These are phyloP conservation scores for Archegozetes longisetosus DNA, from an alignment of 1,140 invertebrate species.

Conservation along the genomic window DNA sequence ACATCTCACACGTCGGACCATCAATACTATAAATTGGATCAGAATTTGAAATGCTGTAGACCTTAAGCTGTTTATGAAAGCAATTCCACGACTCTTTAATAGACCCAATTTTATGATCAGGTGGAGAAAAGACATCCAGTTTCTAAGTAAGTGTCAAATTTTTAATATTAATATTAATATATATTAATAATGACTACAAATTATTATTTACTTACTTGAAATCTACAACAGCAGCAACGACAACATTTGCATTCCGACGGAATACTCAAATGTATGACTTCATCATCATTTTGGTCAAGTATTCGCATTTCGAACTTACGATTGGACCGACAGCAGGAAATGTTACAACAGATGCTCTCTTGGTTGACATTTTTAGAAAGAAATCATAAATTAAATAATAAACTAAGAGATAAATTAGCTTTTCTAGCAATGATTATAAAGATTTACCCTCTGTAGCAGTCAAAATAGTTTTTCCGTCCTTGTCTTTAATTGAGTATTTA, in stretches of 20 bases:
- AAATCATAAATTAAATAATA: too few species aligned
- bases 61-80: background rate
- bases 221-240: background rate
- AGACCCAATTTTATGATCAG: background rate
- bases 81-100: background rate
- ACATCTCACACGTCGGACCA: background rate
- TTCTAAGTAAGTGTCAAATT: background rate
- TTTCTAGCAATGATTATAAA: too few species aligned
- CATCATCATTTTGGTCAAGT: background rate
- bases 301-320: background rate
- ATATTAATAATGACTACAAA: too few species aligned
- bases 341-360: background rate
- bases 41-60: background rate
- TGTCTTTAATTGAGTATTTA: background rate
- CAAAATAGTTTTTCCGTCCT: background rate
- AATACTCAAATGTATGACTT: background rate
- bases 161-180: too few species aligned
- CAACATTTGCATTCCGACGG: background rate
- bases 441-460: background rate
- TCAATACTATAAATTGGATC: background rate
- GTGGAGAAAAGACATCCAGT: background rate
- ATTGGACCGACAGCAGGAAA: background rate
- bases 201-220: too few species aligned
- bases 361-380: background rate
- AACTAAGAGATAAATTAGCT: too few species aligned